These are phyloP conservation scores for Nasonia oneida DNA, from an alignment of 2,888 invertebrate species.

Conservation along the genomic window DNA sequence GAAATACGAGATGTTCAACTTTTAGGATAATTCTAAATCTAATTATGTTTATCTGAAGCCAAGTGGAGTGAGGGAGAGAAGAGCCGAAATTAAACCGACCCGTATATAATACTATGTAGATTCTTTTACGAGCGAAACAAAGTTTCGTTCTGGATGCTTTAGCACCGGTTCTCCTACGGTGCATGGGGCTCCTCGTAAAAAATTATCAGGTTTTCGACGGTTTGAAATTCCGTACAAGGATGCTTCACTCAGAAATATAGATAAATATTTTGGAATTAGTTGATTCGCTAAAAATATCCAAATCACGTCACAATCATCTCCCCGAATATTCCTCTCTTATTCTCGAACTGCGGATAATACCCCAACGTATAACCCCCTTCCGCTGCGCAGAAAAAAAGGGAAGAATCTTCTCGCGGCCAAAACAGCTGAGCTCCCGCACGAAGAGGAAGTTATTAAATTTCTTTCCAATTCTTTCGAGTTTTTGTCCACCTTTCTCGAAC, in stretches of 20 bases:
- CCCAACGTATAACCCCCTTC: background rate
- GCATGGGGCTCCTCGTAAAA: background rate
- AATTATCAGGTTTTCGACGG: background rate
- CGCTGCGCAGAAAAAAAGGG: conserved; percentile 22
- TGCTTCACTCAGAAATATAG: no score
- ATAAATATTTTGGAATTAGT: no score
- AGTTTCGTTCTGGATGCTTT: background rate
- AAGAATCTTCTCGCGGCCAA: background rate
- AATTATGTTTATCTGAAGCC: background rate
- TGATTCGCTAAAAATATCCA: no score
- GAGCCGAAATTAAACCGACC: background rate
- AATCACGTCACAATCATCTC: conserved; percentile 31
- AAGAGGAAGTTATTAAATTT: conserved; percentile 34
- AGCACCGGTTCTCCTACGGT: background rate
- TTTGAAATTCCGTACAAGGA: no score
- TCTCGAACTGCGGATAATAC: background rate
- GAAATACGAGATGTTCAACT: background rate
- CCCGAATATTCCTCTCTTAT: conserved; percentile 8
- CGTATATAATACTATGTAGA: background rate
- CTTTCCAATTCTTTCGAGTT: background rate
- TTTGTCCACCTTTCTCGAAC: background rate
- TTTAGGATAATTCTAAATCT: conserved; percentile 7
- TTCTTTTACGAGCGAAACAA: background rate
- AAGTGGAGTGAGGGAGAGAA: background rate
- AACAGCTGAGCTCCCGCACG: background rate